Evolutionary conservation across 30 jellyfish, hydroid and myxozoan genomes (phyloP).

Genomic region (Turritopsis dohrnii): DNA sequence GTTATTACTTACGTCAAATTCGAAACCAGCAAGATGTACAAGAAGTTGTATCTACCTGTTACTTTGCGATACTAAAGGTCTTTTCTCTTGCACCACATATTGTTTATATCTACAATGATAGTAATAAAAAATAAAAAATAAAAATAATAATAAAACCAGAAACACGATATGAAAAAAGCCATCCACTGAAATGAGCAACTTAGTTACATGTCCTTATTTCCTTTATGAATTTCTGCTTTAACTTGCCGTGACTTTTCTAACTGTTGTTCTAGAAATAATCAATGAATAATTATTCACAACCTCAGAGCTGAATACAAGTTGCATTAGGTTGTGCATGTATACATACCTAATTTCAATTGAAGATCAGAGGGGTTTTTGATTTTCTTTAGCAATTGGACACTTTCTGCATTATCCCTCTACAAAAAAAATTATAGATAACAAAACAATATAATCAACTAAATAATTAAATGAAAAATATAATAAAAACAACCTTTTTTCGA

Average conservation of each 20-base stretch:
- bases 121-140: no score
- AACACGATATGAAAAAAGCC: neutral
- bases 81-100: neutral
- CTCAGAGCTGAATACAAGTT: neutral
- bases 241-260: constrained; percentile 12
- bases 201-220: neutral
- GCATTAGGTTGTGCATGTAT: neutral
- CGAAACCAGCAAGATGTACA: no score
- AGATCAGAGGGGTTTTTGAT: constrained; percentile 10
- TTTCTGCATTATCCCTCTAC: constrained; percentile 1
- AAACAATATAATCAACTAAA: neutral
- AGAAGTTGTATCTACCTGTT: no score
- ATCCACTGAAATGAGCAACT: neutral
- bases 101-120: neutral
- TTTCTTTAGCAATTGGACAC: constrained; percentile 8
- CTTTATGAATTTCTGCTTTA: neutral
- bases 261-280: neutral
- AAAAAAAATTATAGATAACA: neutral
- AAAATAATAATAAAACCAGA: neutral
- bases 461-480: neutral
- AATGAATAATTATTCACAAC: neutral
- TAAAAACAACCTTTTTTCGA: neutral
- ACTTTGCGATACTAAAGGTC: neutral
- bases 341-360: constrained; percentile 15
- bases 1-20: no score